A percentile compares a stretch with the other conserved stretches of the same genome.
These are phyloP conservation scores for Anastatus disparis DNA, from an alignment of 1,140 invertebrate genomes.

Conservation along the genomic window DNA sequence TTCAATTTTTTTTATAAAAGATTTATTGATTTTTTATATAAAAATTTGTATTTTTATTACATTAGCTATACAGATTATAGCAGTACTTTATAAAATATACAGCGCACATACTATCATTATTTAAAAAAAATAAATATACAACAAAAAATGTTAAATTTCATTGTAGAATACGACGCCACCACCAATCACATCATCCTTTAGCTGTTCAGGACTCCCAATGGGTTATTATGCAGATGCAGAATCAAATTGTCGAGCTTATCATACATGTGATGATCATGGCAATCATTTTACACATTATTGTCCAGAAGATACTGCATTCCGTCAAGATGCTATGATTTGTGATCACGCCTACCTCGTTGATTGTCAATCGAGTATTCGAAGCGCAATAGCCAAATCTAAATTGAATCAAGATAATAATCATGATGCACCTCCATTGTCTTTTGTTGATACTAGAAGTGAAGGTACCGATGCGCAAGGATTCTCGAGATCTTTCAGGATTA, in stretches of 20 bases:
- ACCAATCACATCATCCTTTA: constrained; percentile 52
- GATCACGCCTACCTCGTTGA: constrained; percentile 68
- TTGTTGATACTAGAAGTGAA: constrained; percentile 3
- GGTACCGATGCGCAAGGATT: constrained; percentile 18
- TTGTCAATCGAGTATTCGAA: constrained; percentile 49
- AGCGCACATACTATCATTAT: no score
- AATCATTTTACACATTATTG: constrained; percentile 67
- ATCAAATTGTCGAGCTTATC: constrained; percentile 65
- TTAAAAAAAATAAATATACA: no score
- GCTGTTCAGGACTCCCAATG: constrained; percentile 56
- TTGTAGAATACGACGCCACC: constrained; percentile 46
- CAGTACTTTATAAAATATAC: no score
- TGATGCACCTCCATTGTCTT: background rate
- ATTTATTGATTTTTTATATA: no score
- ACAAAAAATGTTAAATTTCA: no score
- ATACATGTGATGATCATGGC: constrained; percentile 65
- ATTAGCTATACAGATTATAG: no score
- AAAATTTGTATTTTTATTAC: no score
- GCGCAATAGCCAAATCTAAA: no score
- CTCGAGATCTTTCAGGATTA: constrained; percentile 45
- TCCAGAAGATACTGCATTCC: constrained; percentile 66
- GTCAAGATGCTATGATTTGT: constrained; percentile 67
- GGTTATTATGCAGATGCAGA: constrained; percentile 68
- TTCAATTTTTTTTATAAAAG: no score
- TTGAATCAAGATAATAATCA: background rate